Evolutionary conservation across 2,113 vertebrate genomes (phyloP), one percentile per base, ranked within the genome.

Genomic region (Butorides virescens): DNA sequence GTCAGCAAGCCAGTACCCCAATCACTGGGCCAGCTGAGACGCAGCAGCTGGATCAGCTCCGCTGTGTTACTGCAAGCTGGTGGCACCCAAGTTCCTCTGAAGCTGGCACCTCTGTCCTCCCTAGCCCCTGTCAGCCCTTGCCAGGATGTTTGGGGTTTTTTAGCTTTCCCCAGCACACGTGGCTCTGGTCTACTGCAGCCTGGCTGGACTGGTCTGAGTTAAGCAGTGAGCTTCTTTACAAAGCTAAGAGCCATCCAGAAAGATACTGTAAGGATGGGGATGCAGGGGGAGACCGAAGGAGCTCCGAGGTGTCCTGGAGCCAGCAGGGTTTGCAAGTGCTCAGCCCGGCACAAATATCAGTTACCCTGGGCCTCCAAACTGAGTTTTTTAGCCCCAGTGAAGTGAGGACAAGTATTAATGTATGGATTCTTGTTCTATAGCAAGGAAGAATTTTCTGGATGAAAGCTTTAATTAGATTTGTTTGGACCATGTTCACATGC

Each of bases 381-480:
- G 68, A 92, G 62, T 14, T 53, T 80, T 93, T 97, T 34, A 89
- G 74, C 46, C 74, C 27, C 77, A 91, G 87, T 66, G 85, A 95
- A 95, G 94, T 91, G 93, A 95, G 89, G 92, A 94, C 85, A 91
- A 95, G 70, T 79, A 86, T 66, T 93, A 93, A 91, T 90, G 59
- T 85, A 88, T 79, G 74, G 90, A 96, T 96, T 91, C 65, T 91
- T 94, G 47, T 73, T 95, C 91, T 85, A 39, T 58, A 87, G 73
- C 80, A 92, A 95, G 95, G 94, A 92, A 96, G 92, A 96, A 96
- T 95, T 95, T 97, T 96, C 95, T 97, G 96, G 91, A 95, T 95
- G 95, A 97, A 97, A 95, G 92, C 91, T 97, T 95, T 96, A 94
- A 97, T 96, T 85, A 91, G 94, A 93, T 97, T 96, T 97, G 86